phyloP scores from a whole-genome alignment of 2,113 vertebrate species.

The Oncorhynchus mykiss region DNA sequence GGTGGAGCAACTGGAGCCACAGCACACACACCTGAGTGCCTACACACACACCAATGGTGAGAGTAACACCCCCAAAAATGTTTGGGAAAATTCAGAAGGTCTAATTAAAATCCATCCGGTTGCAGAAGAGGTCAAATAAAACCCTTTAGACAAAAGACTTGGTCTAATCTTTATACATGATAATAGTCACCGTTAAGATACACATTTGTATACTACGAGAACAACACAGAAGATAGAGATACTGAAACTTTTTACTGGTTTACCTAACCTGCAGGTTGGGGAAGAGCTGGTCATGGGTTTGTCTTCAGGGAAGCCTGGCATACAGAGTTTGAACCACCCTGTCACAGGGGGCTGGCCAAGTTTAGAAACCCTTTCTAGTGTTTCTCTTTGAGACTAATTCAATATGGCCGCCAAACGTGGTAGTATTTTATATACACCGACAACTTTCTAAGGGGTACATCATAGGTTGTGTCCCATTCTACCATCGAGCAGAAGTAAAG shows the following conservation, averaged over 20 bases:
- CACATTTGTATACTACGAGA: constrained; percentile 74
- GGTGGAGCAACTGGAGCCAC: constrained; percentile 9
- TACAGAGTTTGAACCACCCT: constrained; percentile 9
- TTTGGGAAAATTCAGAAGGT: background rate
- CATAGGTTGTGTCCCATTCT: background rate
- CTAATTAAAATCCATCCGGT: background rate
- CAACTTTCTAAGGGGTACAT: background rate
- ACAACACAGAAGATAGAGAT: constrained; percentile 83
- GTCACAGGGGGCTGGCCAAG: background rate
- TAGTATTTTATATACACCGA: no score
- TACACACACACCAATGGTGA: background rate
- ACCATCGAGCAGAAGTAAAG: background rate
- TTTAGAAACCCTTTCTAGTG: background rate
- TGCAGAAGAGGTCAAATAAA: constrained; percentile 65
- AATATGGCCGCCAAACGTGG: background rate
- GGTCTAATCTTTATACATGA: constrained; percentile 81
- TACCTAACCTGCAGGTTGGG: constrained; percentile 68
- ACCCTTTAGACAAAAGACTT: constrained; percentile 69
- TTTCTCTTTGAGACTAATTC: background rate
- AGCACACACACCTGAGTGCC: constrained; percentile 39
- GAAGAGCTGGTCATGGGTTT: constrained; percentile 57
- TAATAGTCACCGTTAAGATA: constrained; percentile 87
- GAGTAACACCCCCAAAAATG: no score
- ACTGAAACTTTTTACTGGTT: constrained; percentile 61
- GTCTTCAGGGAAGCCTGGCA: constrained; percentile 45